These are phyloP conservation scores for Rallus limicola DNA, from an alignment of 2,113 vertebrate genomes.

Conservation along the genomic window DNA sequence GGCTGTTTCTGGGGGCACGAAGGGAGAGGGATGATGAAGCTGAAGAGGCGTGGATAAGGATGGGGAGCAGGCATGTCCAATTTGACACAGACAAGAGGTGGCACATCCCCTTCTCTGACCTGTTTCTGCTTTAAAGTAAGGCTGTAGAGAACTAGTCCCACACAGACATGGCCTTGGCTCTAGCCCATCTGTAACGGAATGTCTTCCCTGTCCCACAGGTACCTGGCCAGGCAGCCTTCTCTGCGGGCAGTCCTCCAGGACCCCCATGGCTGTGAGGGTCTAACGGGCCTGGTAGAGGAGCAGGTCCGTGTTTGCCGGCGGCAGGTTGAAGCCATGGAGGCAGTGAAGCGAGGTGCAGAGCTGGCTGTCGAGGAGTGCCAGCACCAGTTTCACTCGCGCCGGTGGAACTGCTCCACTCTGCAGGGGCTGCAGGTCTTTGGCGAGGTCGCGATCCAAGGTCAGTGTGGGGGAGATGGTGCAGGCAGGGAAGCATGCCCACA, in stretches of 20 bases:
- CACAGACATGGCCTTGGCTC: not conserved
- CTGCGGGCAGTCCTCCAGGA: conserved; percentile 68
- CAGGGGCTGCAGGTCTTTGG: conserved; percentile 81
- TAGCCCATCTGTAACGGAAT: not conserved
- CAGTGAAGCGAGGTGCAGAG: conserved; percentile 65
- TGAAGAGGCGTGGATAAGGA: not conserved
- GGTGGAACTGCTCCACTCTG: conserved; percentile 83
- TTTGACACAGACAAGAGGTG: not conserved
- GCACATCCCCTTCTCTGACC: not conserved
- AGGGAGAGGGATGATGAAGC: not conserved
- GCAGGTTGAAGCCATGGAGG: conserved; percentile 81
- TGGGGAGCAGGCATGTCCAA: not conserved
- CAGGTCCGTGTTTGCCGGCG: conserved; percentile 76
- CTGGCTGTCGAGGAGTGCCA: conserved; percentile 83
- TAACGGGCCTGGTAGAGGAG: conserved; percentile 76
- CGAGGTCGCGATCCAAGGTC: conserved; percentile 80
- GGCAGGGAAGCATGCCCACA: no score
- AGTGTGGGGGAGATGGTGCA: accelerated
- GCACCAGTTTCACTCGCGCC: conserved; percentile 76
- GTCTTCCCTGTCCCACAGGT: conserved; percentile 56
- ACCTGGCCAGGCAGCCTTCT: conserved; percentile 78
- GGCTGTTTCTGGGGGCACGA: not conserved
- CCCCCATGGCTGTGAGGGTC: conserved; percentile 66
- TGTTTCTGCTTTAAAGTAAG: not conserved
- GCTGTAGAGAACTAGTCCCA: not conserved